Base-by-base conservation (phyloP, 2,113 vertebrate genomes). In the Megaceryle torquata region DNA sequence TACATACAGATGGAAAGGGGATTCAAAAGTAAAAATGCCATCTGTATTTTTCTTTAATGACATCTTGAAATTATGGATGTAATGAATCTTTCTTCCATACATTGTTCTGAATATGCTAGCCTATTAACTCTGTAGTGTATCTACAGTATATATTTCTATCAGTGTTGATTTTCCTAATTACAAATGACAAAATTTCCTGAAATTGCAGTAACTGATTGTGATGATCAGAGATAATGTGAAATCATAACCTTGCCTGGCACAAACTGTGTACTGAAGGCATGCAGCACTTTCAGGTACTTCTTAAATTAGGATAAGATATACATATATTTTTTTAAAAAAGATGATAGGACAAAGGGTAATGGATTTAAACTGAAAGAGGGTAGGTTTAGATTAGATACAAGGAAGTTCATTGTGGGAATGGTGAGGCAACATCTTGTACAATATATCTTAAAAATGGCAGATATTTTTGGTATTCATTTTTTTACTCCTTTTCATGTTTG, bases 21-120 rank as follows among this genome's bases (percentile, higher is more conserved):
- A 88, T 95, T 91, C 89, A 91, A 81, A 96, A 96, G 70, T 89
- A 76, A 95, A 90, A 95, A 13, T 50, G 93, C 53, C 93, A 95
- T 96, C 89, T 97, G 91, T 83, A 81, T 96, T 96, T 93, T 29
- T 88, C 81, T 95, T 96, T 92, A 96, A 96, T 88, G 88, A 92
- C 50, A 43, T 39, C 10, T 5, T 61, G 4, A 37, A 91, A 76
- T 91, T 90, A 85, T 11, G 19, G 19, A 25, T n/a, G 18, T 17
- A 78, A 53, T 39, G 25, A 91, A 54, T 5, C 71, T 90, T 84
- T 86, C 17, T 33, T 79, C 41, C 8, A 15, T 31, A 56, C 13
- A 21, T 3, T 1, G 0, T 79, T 84, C 25, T 31, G 15, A 78
- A 56, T 75, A 90, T 19, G 37, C 37, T 37, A 37, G 37, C 4